phyloP scores from a whole-genome alignment of 37 sponge, comb jelly and placozoan species.

The Oscarella lobularis region DNA sequence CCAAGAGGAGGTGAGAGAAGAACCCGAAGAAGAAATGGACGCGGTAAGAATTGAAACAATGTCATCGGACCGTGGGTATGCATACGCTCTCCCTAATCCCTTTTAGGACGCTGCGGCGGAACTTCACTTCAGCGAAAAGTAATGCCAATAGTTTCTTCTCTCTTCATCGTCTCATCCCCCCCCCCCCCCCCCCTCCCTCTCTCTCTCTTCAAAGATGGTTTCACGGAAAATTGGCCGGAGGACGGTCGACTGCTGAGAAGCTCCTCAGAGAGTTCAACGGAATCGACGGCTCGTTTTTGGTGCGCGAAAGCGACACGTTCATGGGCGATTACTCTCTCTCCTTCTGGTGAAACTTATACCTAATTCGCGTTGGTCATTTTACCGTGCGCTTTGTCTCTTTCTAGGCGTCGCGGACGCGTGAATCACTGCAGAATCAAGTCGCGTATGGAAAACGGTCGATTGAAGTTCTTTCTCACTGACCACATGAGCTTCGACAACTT shows the following conservation, averaged over 20 bases:
- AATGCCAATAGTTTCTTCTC: neutral
- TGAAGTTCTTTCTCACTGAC: conserved; percentile 77
- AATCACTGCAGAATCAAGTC: conserved; percentile 74
- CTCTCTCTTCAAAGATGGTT: conserved; percentile 71
- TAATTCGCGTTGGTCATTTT: too few species aligned
- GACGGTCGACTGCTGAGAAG: conserved; percentile 57
- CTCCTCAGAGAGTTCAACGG: conserved; percentile 57
- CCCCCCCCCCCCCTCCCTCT: too few species aligned
- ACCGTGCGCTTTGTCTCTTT: too few species aligned
- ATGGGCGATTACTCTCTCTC: conserved; percentile 82
- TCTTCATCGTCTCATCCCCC: too few species aligned
- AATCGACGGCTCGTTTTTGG: conserved; percentile 77
- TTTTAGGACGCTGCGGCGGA: conserved; percentile 21
- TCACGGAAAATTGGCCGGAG: conserved; percentile 57
- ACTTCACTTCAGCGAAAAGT: conserved; percentile 40
- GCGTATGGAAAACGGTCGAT: conserved; percentile 46
- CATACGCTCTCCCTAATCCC: too few species aligned
- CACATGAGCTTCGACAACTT: conserved; percentile 74
- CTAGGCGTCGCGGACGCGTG: conserved; percentile 38
- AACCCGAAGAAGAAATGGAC: conserved; percentile 49
- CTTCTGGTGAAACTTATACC: conserved; percentile 76
- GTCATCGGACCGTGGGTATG: too few species aligned
- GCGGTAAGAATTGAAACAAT: too few species aligned
- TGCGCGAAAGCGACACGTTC: conserved; percentile 85
- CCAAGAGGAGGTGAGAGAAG: conserved; percentile 58